Conservation (phyloP, 2,888 invertebrate genomes). For the Nymphalis polychloros region DNA sequence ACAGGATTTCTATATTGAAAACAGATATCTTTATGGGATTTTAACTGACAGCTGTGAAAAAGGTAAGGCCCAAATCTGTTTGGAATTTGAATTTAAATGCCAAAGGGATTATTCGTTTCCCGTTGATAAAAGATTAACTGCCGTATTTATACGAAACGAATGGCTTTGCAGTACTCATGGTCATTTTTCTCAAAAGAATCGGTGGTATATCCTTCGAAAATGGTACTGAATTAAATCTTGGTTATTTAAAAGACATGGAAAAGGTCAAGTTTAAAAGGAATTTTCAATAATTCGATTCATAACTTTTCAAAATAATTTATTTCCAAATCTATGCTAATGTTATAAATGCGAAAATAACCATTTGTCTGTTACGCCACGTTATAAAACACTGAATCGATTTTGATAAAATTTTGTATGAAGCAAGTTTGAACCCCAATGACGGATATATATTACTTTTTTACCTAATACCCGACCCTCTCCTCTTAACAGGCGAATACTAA, state of each 20-base stretch:
- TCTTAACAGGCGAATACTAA: too few relatives aligned
- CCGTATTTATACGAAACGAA: constrained; percentile 32
- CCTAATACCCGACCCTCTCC: too few relatives aligned
- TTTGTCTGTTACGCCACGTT: too few relatives aligned
- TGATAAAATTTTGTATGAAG: too few relatives aligned
- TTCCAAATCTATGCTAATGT: neutral
- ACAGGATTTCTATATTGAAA: constrained; percentile 29
- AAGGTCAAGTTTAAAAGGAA: neutral
- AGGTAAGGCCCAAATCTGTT: constrained; percentile 39
- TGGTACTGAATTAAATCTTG: neutral
- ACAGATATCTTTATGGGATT: constrained; percentile 36
- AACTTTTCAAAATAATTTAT: neutral
- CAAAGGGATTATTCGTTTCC: constrained; percentile 35
- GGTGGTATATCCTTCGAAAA: neutral
- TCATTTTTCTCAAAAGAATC: neutral
- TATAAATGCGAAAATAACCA: too few relatives aligned
- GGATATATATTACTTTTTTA: too few relatives aligned
- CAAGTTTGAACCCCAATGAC: too few relatives aligned
- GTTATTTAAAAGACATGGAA: neutral
- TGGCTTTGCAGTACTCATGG: constrained; percentile 16
- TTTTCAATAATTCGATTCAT: neutral
- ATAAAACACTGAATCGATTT: too few relatives aligned
- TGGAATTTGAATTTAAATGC: constrained; percentile 42
- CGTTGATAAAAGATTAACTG: constrained; percentile 35
- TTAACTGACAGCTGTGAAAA: constrained; percentile 41